Evolutionary conservation across 2,888 invertebrate species (phyloP).

Genomic region (Ochlodes sylvanus): DNA sequence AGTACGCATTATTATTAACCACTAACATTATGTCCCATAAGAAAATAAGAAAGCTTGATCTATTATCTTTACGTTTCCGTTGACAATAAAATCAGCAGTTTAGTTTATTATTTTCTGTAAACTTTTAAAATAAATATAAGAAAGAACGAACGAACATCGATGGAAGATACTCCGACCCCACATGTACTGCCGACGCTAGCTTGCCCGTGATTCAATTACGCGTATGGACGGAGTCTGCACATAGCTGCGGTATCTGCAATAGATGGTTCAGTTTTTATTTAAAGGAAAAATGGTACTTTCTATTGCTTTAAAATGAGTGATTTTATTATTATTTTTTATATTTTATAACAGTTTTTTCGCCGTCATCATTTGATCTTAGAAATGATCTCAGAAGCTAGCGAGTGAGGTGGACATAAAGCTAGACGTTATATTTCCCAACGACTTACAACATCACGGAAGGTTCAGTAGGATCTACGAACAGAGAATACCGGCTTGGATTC

Average conservation of each 20-base stretch:
- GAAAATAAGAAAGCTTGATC: too few species aligned
- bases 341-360: background rate
- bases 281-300: slow-evolving; percentile 36
- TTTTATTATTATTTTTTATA: background rate
- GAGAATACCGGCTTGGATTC: too few species aligned
- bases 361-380: too few species aligned
- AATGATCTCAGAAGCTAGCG: too few species aligned
- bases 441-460: too few species aligned
- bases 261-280: slow-evolving; percentile 38
- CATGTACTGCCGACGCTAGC: slow-evolving; percentile 64
- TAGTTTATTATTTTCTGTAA: slow-evolving; percentile 3
- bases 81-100: background rate
- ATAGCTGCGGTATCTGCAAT: slow-evolving; percentile 51
- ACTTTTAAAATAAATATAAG: slow-evolving; percentile 20
- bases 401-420: too few species aligned
- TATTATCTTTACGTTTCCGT: background rate
- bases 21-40: too few species aligned
- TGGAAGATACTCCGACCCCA: slow-evolving; percentile 56
- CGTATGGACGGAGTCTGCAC: slow-evolving; percentile 52
- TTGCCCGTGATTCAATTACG: slow-evolving; percentile 76
- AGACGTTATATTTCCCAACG: too few species aligned
- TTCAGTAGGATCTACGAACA: too few species aligned
- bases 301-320: background rate
- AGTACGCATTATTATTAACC: too few species aligned
- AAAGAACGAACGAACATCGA: background rate